phyloP scores from a whole-genome alignment of 37 sponge, comb jelly and placozoan species.

The Beroe ovata region DNA sequence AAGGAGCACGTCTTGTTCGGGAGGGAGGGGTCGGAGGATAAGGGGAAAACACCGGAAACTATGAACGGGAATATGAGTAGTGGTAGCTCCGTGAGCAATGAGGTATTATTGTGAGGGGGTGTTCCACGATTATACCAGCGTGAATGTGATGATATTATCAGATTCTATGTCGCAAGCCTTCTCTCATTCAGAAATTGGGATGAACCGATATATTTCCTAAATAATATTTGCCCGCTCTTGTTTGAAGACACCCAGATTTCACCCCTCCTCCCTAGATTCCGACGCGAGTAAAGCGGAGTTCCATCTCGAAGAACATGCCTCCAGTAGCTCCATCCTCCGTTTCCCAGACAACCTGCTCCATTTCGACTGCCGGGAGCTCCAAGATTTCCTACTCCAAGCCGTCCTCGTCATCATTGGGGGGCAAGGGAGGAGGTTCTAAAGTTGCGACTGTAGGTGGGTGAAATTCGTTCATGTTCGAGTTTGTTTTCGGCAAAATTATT shows the following conservation, averaged over 20 bases:
- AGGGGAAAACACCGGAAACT: not conserved
- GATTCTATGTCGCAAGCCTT: too few species aligned
- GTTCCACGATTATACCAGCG: too few species aligned
- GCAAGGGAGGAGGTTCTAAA: too few species aligned
- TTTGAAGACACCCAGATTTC: too few species aligned
- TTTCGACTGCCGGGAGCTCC: constrained; percentile 53
- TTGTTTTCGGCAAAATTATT: too few species aligned
- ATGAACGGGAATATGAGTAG: constrained; percentile 39
- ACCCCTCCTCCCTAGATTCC: not conserved
- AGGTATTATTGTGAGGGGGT: not conserved
- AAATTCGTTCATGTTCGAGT: too few species aligned
- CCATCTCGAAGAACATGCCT: constrained; percentile 58
- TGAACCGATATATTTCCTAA: too few species aligned
- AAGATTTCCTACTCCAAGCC: constrained; percentile 24
- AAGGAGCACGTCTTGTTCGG: not conserved
- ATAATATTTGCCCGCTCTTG: too few species aligned
- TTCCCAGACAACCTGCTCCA: constrained; percentile 41
- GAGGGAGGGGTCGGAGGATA: not conserved
- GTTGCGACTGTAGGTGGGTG: too few species aligned
- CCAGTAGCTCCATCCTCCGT: constrained; percentile 10
- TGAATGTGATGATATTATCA: too few species aligned
- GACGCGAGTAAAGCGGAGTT: not conserved
- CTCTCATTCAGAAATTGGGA: too few species aligned
- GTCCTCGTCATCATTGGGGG: not conserved
- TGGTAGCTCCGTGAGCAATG: constrained; percentile 16